Conservation (phyloP, 1,140 invertebrate genomes). For the Ostrea denselamellosa region DNA sequence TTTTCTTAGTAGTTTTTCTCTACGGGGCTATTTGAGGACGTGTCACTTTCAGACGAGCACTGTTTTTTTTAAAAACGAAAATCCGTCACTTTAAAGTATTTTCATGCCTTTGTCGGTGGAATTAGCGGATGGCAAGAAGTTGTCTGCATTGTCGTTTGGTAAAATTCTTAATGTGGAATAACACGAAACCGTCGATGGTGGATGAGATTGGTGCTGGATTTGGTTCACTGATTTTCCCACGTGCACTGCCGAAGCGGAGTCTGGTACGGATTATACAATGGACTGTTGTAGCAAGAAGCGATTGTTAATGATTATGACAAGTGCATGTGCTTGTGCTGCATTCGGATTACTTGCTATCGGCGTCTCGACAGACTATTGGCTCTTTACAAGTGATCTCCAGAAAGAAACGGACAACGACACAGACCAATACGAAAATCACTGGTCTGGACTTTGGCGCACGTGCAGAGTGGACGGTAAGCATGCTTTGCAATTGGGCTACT, state of each 20-base stretch:
- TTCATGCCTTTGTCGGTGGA: slow-evolving; percentile 50
- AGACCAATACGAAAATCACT: slow-evolving; percentile 66
- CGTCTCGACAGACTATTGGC: slow-evolving; percentile 78
- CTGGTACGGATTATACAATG: slow-evolving; percentile 67
- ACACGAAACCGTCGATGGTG: slow-evolving; percentile 29
- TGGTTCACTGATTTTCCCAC: slow-evolving; percentile 45
- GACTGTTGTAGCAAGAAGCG: slow-evolving; percentile 76
- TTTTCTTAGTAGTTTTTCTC: slow-evolving; percentile 35
- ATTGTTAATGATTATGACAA: slow-evolving; percentile 76
- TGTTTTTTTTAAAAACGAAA: background rate
- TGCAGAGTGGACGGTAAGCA: slow-evolving; percentile 73
- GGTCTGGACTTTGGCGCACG: slow-evolving; percentile 76
- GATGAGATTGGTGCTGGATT: slow-evolving; percentile 40
- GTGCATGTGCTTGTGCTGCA: slow-evolving; percentile 76
- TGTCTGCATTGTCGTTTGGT: slow-evolving; percentile 36
- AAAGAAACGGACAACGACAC: slow-evolving; percentile 63
- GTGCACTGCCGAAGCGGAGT: slow-evolving; percentile 30
- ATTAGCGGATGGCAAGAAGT: slow-evolving; percentile 45
- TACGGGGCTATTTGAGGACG: background rate
- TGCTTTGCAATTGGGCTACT: background rate
- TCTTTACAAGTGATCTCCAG: slow-evolving; percentile 72
- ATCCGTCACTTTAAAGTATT: slow-evolving; percentile 35
- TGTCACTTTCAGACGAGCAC: slow-evolving; percentile 24
- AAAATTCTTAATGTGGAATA: slow-evolving; percentile 34
- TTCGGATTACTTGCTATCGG: slow-evolving; percentile 77